These are phyloP conservation scores for Morus bassanus DNA, from an alignment of 2,797 vertebrate genomes.

Conservation along the genomic window DNA sequence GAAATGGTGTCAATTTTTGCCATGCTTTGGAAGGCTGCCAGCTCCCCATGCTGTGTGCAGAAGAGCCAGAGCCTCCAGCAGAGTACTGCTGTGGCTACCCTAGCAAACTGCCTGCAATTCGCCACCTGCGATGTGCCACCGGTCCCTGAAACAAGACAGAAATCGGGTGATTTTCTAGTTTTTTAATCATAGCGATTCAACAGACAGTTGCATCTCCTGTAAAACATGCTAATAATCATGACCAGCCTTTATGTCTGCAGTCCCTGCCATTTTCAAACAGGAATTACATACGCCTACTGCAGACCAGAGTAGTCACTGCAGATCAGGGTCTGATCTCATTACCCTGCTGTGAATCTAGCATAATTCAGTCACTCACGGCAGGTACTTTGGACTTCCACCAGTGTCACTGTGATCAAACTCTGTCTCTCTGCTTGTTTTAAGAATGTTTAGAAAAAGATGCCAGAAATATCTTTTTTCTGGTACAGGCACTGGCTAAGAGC, in stretches of 20 bases:
- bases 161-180: background rate
- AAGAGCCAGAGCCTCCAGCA: constrained; percentile 19
- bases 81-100: background rate
- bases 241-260: background rate
- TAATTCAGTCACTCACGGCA: background rate
- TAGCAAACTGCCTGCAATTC: background rate
- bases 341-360: constrained; percentile 11
- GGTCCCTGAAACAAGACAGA: background rate
- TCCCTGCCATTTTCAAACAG: background rate
- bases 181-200: background rate
- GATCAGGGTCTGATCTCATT: constrained; percentile 27
- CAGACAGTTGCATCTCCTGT: background rate
- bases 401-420: background rate
- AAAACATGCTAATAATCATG: background rate
- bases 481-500: background rate
- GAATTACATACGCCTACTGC: background rate
- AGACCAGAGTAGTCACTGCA: background rate
- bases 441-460: background rate
- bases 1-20: background rate
- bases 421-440: background rate
- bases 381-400: constrained; percentile 18
- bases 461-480: background rate
- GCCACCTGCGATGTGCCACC: accelerated
- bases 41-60: background rate
- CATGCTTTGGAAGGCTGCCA: background rate